A percentile compares a stretch with the other conserved stretches of the same genome.
These are phyloP conservation scores for Eristalis arbustorum DNA, from an alignment of 2,888 invertebrate species.

Conservation along the genomic window DNA sequence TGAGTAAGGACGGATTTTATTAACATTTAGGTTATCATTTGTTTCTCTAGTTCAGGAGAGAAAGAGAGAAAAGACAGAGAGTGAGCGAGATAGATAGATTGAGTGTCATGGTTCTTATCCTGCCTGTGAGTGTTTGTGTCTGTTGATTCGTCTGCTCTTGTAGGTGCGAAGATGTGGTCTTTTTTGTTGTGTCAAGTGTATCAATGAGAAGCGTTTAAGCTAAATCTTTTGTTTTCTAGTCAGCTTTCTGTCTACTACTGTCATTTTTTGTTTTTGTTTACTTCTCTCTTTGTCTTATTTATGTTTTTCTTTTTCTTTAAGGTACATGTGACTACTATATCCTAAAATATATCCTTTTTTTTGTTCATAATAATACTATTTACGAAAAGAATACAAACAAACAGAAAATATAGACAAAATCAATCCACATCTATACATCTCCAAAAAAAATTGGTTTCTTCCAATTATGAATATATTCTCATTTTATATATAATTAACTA, in stretches of 20 bases:
- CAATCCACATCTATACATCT: slow-evolving; percentile 44
- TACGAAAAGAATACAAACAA: neutral
- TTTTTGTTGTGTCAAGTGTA: slow-evolving; percentile 1
- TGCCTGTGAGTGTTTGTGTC: neutral
- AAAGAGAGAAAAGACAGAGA: neutral
- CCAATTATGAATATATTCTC: slow-evolving; percentile 25
- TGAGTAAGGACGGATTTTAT: slow-evolving; percentile 67
- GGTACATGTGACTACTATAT: slow-evolving; percentile 70
- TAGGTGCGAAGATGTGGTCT: neutral
- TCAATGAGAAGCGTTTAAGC: slow-evolving; percentile 62
- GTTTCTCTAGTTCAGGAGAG: slow-evolving; percentile 9
- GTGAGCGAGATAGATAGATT: neutral
- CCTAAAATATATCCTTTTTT: slow-evolving; percentile 63
- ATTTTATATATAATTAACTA: neutral
- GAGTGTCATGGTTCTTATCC: neutral
- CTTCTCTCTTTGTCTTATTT: slow-evolving; percentile 46
- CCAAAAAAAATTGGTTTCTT: neutral
- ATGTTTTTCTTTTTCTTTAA: slow-evolving; percentile 55
- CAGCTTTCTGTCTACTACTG: slow-evolving; percentile 15
- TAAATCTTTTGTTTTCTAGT: neutral
- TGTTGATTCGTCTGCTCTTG: neutral
- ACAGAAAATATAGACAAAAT: slow-evolving; percentile 3
- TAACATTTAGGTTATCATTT: slow-evolving; percentile 61
- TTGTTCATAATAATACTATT: slow-evolving; percentile 56
- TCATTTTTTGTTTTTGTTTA: slow-evolving; percentile 36